phyloP scores from a whole-genome alignment of 2,888 invertebrate species.

The Sesia apiformis region DNA sequence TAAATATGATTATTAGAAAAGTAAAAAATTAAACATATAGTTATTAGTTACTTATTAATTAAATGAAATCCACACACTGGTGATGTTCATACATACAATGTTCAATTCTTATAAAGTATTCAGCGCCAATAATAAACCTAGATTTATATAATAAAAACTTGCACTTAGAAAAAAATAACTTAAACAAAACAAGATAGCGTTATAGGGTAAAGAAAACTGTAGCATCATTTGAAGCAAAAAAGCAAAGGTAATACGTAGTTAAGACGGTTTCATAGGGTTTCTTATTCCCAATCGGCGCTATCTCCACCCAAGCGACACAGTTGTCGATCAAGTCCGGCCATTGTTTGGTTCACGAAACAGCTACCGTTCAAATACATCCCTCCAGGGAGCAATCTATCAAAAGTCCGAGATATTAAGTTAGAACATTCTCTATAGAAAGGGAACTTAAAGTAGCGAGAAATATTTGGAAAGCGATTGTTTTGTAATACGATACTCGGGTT shows the following conservation, averaged over 20 bases:
- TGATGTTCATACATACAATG: too few relatives aligned
- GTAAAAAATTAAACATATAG: too few relatives aligned
- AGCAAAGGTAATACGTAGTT: neutral
- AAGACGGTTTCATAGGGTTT: neutral
- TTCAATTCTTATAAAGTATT: too few relatives aligned
- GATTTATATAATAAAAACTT: too few relatives aligned
- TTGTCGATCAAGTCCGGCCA: conserved; percentile 25
- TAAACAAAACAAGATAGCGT: too few relatives aligned
- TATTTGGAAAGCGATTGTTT: conserved; percentile 61
- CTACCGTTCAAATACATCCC: conserved; percentile 43
- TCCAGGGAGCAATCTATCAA: conserved; percentile 67
- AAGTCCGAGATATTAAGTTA: conserved; percentile 50
- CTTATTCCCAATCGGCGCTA: neutral
- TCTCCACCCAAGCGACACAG: conserved; percentile 9
- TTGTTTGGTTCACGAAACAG: conserved; percentile 29
- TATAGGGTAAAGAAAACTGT: neutral
- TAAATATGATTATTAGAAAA: too few relatives aligned
- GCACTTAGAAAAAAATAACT: too few relatives aligned
- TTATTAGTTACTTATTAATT: too few relatives aligned
- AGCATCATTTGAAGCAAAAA: neutral
- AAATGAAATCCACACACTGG: too few relatives aligned
- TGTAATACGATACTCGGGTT: conserved; percentile 56
- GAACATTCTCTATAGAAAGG: conserved; percentile 38
- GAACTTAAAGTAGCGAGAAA: conserved; percentile 18
- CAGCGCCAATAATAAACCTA: too few relatives aligned